A percentile compares a stretch with the other conserved stretches of the same genome.
Evolutionary conservation across 2,797 vertebrate species (phyloP).

Genomic region (Heteromormyrus szaboi): DNA sequence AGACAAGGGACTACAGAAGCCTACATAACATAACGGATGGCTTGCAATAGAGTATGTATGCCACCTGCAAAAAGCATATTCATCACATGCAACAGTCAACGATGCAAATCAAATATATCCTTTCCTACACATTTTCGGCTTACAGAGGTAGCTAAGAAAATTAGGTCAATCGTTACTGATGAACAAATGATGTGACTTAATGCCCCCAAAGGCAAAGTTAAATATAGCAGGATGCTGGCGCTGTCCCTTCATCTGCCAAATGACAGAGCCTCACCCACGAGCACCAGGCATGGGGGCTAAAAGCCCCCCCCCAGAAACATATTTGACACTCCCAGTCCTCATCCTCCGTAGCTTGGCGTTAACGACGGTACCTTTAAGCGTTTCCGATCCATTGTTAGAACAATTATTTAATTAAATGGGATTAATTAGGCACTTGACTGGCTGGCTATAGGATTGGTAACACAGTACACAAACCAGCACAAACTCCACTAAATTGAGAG

Average conservation of each 20-base stretch:
- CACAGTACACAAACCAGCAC: background rate
- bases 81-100: background rate
- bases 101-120: background rate
- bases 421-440: background rate
- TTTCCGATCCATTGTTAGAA: background rate
- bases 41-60: background rate
- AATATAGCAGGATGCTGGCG: slow-evolving; percentile 61
- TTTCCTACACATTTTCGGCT: slow-evolving; percentile 33
- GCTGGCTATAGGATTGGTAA: background rate
- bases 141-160: slow-evolving; percentile 57
- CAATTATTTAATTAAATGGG: background rate
- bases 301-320: background rate
- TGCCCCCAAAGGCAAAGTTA: slow-evolving; percentile 63
- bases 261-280: background rate
- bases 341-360: background rate
- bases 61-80: background rate
- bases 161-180: slow-evolving; percentile 61
- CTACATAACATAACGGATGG: background rate
- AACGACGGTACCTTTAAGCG: background rate
- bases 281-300: background rate
- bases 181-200: slow-evolving; percentile 71
- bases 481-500: background rate
- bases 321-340: background rate
- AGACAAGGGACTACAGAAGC: background rate
- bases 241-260: slow-evolving; percentile 38